Base-by-base conservation (phyloP, 2,113 vertebrate genomes). In the Lasiurus borealis region DNA sequence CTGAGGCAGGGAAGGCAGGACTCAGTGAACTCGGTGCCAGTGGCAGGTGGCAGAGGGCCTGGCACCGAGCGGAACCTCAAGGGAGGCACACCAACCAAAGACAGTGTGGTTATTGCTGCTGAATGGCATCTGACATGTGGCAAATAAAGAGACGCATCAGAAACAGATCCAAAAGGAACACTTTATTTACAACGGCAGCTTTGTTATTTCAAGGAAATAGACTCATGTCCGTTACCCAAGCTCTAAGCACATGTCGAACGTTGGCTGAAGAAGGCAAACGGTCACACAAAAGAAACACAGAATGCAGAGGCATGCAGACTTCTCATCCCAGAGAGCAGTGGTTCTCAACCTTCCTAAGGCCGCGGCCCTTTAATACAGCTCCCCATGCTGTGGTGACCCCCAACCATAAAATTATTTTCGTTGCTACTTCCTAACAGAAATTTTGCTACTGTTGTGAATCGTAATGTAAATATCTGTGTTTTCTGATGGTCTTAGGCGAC, bases 41-140 rank as follows among this genome's bases (percentile, higher is more conserved):
- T 29, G 62, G 2, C 1, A 0, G 3, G 19, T 54, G 36, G 66
- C 14, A 0, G 3, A 18, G 25, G 36, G 3, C 13, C 40, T 44
- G 23, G 13, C 1, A 23, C 27, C 50, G 11, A 85, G 27, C 77
- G 77, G 77, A 9, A 52, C 14, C 16, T 36, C 13, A 21, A 25
- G 2, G n/a, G 19, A 62, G 46, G 23, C 5, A 19, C 10, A 21
- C 12, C 3, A 19, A 23, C 34, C 13, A 44, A n/a, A 80, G 90
- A 50, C 0, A 2, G 12, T 16, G 5, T 27, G 40, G 9, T 66
- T 31, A 52, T 21, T 34, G 19, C 14, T 18, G 29, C 48, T n/a
- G 64, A 68, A 13, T 25, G 27, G 73, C 69, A 29, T 77, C 23
- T 19, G 59, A 54, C 16, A 14, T 40, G 8, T 1, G 1, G 16